Percentiles rank a stretch among this genome's conserved stretches.
Evolutionary conservation across 2,113 vertebrate species (phyloP).

Genomic region (Nanorana parkeri): DNA sequence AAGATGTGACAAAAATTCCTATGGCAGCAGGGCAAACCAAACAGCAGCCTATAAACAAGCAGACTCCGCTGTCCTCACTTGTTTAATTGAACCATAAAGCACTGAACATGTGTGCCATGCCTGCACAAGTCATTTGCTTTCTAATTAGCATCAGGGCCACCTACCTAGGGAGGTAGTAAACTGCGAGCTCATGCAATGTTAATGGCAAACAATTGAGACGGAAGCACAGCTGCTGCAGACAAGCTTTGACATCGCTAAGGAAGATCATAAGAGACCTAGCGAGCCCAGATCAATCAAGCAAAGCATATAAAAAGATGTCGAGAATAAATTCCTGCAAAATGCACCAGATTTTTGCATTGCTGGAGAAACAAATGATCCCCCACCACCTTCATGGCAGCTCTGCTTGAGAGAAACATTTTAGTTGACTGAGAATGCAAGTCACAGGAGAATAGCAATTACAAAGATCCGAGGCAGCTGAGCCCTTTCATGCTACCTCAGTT

Average conservation of each 20-base stretch:
- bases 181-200: slow-evolving; percentile 69
- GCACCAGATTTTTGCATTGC: slow-evolving; percentile 53
- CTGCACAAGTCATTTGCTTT: slow-evolving; percentile 51
- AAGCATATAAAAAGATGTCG: slow-evolving; percentile 15
- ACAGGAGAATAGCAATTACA: slow-evolving; percentile 67
- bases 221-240: slow-evolving; percentile 50
- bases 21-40: accelerated
- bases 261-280: slow-evolving; percentile 40
- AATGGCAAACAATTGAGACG: slow-evolving; percentile 48
- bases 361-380: slow-evolving; percentile 63
- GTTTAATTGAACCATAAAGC: slow-evolving; percentile 42
- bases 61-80: slow-evolving; percentile 19
- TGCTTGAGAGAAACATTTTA: slow-evolving; percentile 63
- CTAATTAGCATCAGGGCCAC: slow-evolving; percentile 65
- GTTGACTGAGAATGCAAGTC: slow-evolving; percentile 64
- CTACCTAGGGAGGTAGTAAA: slow-evolving; percentile 63
- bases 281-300: slow-evolving; percentile 28
- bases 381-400: slow-evolving; percentile 55
- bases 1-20: not conserved
- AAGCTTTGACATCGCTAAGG: slow-evolving; percentile 49
- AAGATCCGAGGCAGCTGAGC: slow-evolving; percentile 63
- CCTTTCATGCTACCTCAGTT: slow-evolving; percentile 55
- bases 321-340: slow-evolving; percentile 49
- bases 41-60: slow-evolving; percentile 8
- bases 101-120: slow-evolving; percentile 45